phyloP scores from a whole-genome alignment of 2,797 vertebrate species.

The Chrysocyon brachyurus region DNA sequence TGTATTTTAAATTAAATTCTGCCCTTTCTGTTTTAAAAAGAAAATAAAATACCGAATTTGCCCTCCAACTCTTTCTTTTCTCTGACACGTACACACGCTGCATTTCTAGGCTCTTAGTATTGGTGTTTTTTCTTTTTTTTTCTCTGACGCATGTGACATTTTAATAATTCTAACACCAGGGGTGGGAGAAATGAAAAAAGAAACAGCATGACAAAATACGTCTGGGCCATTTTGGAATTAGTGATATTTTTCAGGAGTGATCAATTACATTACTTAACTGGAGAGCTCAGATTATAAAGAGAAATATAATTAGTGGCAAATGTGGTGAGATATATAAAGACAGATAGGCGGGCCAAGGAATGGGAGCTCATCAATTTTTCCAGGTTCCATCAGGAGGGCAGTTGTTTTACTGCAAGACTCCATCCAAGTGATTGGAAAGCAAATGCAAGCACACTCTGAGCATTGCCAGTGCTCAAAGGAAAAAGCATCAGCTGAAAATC shows the following conservation, averaged over 20 bases:
- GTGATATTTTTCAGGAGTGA: conserved; percentile 91
- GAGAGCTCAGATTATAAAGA: conserved; percentile 88
- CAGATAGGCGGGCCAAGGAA: conserved; percentile 82
- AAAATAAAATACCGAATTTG: conserved; percentile 30
- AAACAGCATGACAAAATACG: conserved; percentile 87
- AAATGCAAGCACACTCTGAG: conserved; percentile 33
- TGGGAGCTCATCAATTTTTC: conserved; percentile 85
- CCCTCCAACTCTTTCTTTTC: conserved; percentile 6
- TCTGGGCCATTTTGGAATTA: conserved; percentile 85
- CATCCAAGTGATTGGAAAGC: conserved; percentile 71
- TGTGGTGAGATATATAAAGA: conserved; percentile 87
- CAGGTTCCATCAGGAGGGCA: conserved; percentile 76
- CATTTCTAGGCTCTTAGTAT: background rate
- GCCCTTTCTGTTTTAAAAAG: conserved; percentile 19
- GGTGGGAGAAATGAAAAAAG: conserved; percentile 71
- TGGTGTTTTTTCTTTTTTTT: background rate
- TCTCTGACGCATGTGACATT: conserved; percentile 72
- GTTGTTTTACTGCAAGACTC: conserved; percentile 80
- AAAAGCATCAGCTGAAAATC: background rate
- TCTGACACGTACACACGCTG: background rate
- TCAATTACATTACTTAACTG: conserved; percentile 93
- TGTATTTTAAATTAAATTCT: conserved; percentile 45
- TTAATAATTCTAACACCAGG: conserved; percentile 80
- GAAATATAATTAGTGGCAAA: conserved; percentile 90
- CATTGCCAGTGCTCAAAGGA: background rate